These are phyloP conservation scores for Drosophila kokeensis DNA, from an alignment of 2,888 invertebrate genomes.

Conservation along the genomic window DNA sequence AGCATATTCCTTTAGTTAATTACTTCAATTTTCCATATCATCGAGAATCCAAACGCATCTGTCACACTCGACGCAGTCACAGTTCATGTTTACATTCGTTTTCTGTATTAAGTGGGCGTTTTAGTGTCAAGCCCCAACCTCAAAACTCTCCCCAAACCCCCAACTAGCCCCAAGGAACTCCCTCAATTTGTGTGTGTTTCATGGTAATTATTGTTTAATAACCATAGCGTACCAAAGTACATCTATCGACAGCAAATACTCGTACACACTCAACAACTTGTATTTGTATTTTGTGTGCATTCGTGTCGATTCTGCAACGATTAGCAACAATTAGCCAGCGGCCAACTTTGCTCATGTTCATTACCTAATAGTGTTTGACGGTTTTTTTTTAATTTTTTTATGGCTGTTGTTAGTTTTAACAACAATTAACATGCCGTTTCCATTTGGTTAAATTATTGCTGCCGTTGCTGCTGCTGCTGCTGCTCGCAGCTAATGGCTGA, in stretches of 20 bases:
- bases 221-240: conserved; percentile 19
- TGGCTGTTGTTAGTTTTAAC: conserved; percentile 31
- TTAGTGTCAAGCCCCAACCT: conserved; percentile 28
- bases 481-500: conserved; percentile 53
- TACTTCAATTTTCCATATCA: conserved; percentile 29
- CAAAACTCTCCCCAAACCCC: not conserved
- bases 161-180: not conserved
- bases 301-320: conserved; percentile 73
- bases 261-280: conserved; percentile 1
- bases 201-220: conserved; percentile 68
- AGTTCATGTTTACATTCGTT: conserved; percentile 53
- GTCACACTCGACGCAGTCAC: conserved; percentile 35
- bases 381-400: conserved; percentile 18
- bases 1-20: conserved; percentile 4
- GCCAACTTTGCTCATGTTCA: conserved; percentile 62
- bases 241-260: not conserved
- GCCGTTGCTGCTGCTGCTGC: conserved; percentile 24
- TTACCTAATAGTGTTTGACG: conserved; percentile 68
- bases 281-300: conserved; percentile 26
- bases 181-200: conserved; percentile 48
- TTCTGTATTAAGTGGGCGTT: conserved; percentile 55
- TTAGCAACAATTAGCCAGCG: conserved; percentile 75
- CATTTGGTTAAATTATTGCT: conserved; percentile 56
- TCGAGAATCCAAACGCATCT: conserved; percentile 28
- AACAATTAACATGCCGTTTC: conserved; percentile 72